Conservation (phyloP, 2,113 vertebrate species). For the Cranoglanis bouderius region DNA sequence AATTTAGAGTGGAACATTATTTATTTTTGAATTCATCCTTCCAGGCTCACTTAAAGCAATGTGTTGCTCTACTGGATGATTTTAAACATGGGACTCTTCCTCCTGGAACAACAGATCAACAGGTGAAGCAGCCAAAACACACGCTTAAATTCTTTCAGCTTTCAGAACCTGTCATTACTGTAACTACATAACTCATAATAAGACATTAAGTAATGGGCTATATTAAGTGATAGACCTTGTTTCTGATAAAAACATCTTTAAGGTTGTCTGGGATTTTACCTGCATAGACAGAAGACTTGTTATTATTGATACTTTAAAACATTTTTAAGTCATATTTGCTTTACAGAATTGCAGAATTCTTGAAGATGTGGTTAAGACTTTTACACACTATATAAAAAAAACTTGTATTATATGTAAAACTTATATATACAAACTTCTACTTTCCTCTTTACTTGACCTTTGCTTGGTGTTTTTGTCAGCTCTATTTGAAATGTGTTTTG, state of each 20-base stretch:
- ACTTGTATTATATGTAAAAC: too few species aligned
- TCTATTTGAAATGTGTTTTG: neutral
- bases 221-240: neutral
- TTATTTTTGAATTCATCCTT: conserved; percentile 25
- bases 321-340: neutral
- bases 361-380: neutral
- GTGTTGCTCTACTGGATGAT: conserved; percentile 88
- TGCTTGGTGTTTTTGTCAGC: neutral
- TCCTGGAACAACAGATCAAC: conserved; percentile 82
- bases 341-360: neutral
- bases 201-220: neutral
- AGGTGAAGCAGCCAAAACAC: conserved; percentile 71
- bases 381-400: neutral
- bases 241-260: neutral
- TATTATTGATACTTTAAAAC: neutral
- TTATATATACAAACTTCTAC: neutral
- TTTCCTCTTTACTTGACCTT: neutral
- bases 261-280: neutral
- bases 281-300: neutral
- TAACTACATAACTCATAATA: neutral
- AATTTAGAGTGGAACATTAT: neutral
- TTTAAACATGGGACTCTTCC: conserved; percentile 84
- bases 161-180: neutral
- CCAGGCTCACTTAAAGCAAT: conserved; percentile 84
- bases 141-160: neutral